Evolutionary conservation across 2,888 invertebrate species (phyloP).

Genomic region (Heliconius ethilla): DNA sequence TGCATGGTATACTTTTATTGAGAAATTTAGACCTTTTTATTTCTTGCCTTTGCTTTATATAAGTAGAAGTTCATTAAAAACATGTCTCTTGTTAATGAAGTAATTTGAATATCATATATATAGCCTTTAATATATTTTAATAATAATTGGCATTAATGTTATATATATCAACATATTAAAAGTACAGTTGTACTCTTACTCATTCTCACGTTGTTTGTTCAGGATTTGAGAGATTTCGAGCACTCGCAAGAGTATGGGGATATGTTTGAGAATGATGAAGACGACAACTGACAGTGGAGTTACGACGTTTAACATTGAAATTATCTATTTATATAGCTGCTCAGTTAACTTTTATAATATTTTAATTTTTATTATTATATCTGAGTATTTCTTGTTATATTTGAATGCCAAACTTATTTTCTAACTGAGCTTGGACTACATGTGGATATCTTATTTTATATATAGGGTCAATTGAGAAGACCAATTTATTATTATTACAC

Average conservation of each 20-base stretch:
- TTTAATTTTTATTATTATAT: constrained; percentile 4
- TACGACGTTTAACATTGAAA: constrained; percentile 7
- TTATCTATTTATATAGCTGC: no score
- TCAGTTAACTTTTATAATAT: constrained; percentile 1
- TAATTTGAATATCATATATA: neutral
- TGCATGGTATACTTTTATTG: constrained; percentile 1
- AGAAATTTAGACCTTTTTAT: neutral
- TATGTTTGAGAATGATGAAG: constrained; percentile 80
- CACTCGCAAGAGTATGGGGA: constrained; percentile 76
- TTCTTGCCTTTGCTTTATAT: neutral
- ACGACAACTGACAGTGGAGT: constrained; percentile 67
- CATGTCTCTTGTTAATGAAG: neutral
- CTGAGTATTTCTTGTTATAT: neutral
- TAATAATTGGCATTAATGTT: constrained; percentile 1
- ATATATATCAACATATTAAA: neutral
- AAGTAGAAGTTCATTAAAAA: neutral
- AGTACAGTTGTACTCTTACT: constrained; percentile 66
- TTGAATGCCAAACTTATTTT: neutral
- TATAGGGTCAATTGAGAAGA: neutral
- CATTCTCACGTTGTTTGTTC: constrained; percentile 71
- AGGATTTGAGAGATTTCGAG: constrained; percentile 78
- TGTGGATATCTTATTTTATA: neutral
- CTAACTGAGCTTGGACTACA: no score
- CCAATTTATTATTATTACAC: constrained; percentile 5
- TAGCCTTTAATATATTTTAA: neutral